phyloP scores from a whole-genome alignment of 2,888 invertebrate species.

The Isoperla grammatica region DNA sequence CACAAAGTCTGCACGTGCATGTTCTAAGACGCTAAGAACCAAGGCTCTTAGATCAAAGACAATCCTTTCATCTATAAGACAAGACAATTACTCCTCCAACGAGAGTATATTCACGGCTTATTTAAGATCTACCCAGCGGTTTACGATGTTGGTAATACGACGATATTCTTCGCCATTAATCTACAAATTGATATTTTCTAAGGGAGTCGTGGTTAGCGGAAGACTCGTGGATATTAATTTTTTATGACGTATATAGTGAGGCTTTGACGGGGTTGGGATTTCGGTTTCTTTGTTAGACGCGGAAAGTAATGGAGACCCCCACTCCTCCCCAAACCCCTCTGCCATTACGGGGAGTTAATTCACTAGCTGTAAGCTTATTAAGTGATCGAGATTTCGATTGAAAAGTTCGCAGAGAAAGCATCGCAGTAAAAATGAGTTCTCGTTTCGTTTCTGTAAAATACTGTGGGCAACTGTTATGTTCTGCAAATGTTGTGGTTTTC shows the following conservation, averaged over 20 bases:
- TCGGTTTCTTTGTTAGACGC: neutral
- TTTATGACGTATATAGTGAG: constrained; percentile 3
- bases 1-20: no score
- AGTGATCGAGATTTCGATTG: constrained; percentile 5
- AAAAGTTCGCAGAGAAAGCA: neutral
- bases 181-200: constrained; percentile 7
- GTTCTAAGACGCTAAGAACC: no score
- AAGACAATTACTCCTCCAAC: no score
- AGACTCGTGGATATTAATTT: neutral
- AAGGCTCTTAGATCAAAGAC: no score
- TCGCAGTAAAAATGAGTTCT: no score
- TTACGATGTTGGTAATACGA: neutral
- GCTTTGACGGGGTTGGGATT: neutral
- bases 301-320: neutral
- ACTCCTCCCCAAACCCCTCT: no score
- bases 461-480: no score
- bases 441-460: no score
- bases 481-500: no score
- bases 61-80: neutral
- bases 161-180: constrained; percentile 1
- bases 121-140: constrained; percentile 3
- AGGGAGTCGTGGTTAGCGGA: neutral
- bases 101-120: constrained; percentile 7
- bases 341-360: neutral
- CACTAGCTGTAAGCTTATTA: constrained; percentile 1